Conservation (phyloP, 2,797 vertebrate species). For the Hyperoplus lanceolatus region DNA sequence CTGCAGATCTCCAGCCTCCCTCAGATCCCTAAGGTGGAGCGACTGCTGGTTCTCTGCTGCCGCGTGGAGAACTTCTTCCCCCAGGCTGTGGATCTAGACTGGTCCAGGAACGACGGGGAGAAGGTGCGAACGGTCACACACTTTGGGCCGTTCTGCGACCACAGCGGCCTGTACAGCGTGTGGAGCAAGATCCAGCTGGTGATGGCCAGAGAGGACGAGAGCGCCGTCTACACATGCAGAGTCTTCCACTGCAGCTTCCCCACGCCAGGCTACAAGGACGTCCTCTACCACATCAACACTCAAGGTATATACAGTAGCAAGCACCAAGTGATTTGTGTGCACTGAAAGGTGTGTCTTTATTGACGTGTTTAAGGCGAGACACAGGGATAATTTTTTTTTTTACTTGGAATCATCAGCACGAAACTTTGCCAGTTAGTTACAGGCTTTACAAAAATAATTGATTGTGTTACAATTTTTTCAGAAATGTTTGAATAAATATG, state of each 20-base stretch:
- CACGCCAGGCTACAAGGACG: slow-evolving; percentile 61
- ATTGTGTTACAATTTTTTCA: too few relatives aligned
- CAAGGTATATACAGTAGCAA: slow-evolving; percentile 57
- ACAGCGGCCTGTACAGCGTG: slow-evolving; percentile 62
- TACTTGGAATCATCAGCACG: too few relatives aligned
- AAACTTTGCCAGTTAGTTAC: too few relatives aligned
- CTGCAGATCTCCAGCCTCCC: slow-evolving; percentile 77
- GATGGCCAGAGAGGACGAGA: slow-evolving; percentile 72
- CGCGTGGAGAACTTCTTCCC: slow-evolving; percentile 81
- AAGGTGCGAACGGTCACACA: slow-evolving; percentile 38
- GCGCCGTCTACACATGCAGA: slow-evolving; percentile 69
- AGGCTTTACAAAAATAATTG: too few relatives aligned
- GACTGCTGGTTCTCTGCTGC: slow-evolving; percentile 76
- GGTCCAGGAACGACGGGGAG: slow-evolving; percentile 73
- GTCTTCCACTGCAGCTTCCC: slow-evolving; percentile 77
- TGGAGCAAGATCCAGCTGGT: slow-evolving; percentile 77
- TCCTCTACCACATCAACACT: slow-evolving; percentile 74
- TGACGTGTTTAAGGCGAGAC: too few relatives aligned
- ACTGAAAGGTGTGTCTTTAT: too few relatives aligned
- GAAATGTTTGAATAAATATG: too few relatives aligned
- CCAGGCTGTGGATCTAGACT: slow-evolving; percentile 62
- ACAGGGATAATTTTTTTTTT: too few relatives aligned
- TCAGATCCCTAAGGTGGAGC: slow-evolving; percentile 68
- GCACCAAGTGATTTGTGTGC: not conserved
- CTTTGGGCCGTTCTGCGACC: slow-evolving; percentile 75